These are phyloP conservation scores for Clamator glandarius DNA, from an alignment of 2,797 vertebrate species.

Conservation along the genomic window DNA sequence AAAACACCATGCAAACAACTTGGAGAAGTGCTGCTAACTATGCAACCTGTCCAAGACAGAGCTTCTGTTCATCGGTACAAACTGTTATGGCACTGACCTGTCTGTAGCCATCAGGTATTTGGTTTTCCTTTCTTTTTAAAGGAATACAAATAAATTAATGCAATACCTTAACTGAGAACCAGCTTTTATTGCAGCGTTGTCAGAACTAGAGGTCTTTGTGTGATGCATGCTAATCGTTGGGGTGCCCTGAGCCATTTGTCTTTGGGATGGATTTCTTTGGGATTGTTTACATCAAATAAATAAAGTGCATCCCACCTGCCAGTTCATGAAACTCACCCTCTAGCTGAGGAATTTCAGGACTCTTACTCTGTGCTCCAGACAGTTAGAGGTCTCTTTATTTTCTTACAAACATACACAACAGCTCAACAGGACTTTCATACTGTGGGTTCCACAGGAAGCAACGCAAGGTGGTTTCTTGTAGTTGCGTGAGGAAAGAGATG, in stretches of 20 bases:
- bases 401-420: conserved; percentile 28
- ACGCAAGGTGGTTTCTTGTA: background rate
- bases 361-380: background rate
- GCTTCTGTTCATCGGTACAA: conserved; percentile 48
- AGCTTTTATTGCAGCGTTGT: background rate
- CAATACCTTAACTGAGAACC: conserved; percentile 27
- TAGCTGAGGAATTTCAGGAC: background rate
- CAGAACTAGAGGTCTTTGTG: background rate
- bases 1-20: background rate
- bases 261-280: background rate
- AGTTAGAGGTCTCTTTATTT: conserved; percentile 39
- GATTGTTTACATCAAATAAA: background rate
- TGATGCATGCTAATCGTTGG: background rate
- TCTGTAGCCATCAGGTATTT: conserved; percentile 58
- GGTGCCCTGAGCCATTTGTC: background rate
- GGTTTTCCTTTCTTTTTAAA: conserved; percentile 70
- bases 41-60: conserved; percentile 64
- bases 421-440: background rate
- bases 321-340: background rate
- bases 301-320: background rate
- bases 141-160: conserved; percentile 59
- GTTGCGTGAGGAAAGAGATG: background rate
- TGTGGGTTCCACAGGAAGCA: background rate
- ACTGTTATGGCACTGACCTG: conserved; percentile 36
- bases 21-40: conserved; percentile 65